Evolutionary conservation across 2,113 vertebrate genomes (phyloP), one percentile per base, ranked within the genome.

Genomic region (Prunella himalayana): DNA sequence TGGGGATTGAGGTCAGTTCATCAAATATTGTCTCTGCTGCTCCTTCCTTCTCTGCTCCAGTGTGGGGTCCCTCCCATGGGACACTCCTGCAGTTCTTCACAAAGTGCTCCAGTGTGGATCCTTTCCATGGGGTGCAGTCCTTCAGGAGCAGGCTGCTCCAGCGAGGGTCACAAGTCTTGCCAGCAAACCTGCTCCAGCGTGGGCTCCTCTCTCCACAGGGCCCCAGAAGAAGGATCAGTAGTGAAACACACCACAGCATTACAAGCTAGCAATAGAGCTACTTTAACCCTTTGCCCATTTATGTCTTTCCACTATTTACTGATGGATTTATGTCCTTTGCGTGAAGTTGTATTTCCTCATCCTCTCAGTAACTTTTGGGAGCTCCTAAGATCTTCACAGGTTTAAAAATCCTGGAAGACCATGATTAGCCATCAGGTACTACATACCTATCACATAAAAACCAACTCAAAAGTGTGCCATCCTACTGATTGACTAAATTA

Each of bases 161-260:
- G 11, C 0, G 0, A 49, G n/a, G 9, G 15, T 37, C 59, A 59
- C 35, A 50, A 28, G 2, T 23, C 31, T 18, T 42, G 22, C 14
- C 37, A 81, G 8, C 12, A 72, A 44, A 50, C 2, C 33, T 51
- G 11, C 51, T 73, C 18, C 37, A 59, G 33, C 1, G 0, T 5
- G 37, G 13, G 15, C 15, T 57, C 10, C 51, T 50, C 68, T 59
- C 51, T 57, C 37, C 44, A 33, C 19, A 35, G 51, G 22, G 15
- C 12, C 23, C 30, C 37, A 37, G 15, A 37, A 78, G 39, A 59
- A 70, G 25, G 42, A 84, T 66, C 13, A n/a, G 30, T 10, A 49
- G 27, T 37, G 37, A 87, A 78, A 17, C n/a, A 33, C 25, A 37
- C 15, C 8, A 37, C 9, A 79, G 10, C 16, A 50, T 42, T 76